A percentile compares a stretch with the other conserved stretches of the same genome.
Evolutionary conservation across 2,797 vertebrate species (phyloP).

Genomic region (Anisognathus igniventris): DNA sequence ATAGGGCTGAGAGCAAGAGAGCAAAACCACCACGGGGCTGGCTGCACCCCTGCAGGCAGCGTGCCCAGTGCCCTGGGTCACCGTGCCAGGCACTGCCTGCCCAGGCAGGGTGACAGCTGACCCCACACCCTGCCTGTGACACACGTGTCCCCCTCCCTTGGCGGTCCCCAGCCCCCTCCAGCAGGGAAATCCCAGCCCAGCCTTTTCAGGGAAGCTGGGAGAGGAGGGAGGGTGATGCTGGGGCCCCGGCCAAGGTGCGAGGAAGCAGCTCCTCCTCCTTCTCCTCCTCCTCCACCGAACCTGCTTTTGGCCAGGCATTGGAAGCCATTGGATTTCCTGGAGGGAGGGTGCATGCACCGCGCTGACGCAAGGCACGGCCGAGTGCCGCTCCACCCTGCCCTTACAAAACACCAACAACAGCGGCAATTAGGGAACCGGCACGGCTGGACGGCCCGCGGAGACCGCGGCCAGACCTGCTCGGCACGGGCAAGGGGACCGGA

Average conservation of each 20-base stretch:
- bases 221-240: background rate
- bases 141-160: background rate
- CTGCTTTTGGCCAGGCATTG: background rate
- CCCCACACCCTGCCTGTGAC: background rate
- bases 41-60: background rate
- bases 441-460: background rate
- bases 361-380: constrained; percentile 43
- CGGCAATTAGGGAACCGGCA: constrained; percentile 50
- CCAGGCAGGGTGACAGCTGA: background rate
- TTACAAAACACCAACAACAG: constrained; percentile 50
- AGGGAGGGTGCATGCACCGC: constrained; percentile 46
- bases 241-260: background rate
- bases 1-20: background rate
- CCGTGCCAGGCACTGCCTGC: background rate
- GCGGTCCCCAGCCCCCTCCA: background rate
- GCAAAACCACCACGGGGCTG: background rate
- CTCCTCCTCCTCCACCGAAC: background rate
- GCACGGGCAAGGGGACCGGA: constrained; percentile 7
- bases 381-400: constrained; percentile 55
- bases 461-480: background rate
- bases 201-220: background rate
- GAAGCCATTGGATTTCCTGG: constrained; percentile 45
- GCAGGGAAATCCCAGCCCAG: background rate
- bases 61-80: background rate
- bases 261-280: constrained; percentile 7